Conservation (phyloP, 2,113 vertebrate species). For the Morphnarchus princeps region DNA sequence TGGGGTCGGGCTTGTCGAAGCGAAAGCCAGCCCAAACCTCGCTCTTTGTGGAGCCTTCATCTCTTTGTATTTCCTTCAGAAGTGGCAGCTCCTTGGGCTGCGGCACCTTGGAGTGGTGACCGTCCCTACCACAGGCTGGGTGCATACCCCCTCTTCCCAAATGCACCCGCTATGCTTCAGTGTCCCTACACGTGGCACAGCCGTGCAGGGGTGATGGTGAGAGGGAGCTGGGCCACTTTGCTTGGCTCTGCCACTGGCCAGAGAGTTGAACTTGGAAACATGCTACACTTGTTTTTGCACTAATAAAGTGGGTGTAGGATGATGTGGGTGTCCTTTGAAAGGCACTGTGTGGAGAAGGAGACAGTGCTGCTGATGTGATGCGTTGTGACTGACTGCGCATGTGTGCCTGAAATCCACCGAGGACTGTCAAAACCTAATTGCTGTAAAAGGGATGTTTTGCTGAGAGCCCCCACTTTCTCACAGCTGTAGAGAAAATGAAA, state of each 20-base stretch:
- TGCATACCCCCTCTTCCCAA: neutral
- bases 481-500: neutral
- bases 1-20: fast-evolving
- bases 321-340: neutral
- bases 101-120: fast-evolving
- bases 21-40: neutral
- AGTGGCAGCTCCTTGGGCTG: neutral
- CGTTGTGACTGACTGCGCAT: fast-evolving
- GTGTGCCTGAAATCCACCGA: neutral
- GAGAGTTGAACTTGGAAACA: neutral
- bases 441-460: neutral
- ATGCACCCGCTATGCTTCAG: fast-evolving
- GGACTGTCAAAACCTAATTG: neutral
- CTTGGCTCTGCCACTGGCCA: neutral
- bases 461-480: neutral
- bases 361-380: neutral
- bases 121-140: fast-evolving
- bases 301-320: neutral
- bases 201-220: neutral
- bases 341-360: neutral
- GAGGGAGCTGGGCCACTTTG: neutral
- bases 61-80: neutral
- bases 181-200: neutral
- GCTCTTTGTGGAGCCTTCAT: neutral
- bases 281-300: fast-evolving